phyloP scores from a whole-genome alignment of 2,113 vertebrate genomes.

The Prunella fulvescens region DNA sequence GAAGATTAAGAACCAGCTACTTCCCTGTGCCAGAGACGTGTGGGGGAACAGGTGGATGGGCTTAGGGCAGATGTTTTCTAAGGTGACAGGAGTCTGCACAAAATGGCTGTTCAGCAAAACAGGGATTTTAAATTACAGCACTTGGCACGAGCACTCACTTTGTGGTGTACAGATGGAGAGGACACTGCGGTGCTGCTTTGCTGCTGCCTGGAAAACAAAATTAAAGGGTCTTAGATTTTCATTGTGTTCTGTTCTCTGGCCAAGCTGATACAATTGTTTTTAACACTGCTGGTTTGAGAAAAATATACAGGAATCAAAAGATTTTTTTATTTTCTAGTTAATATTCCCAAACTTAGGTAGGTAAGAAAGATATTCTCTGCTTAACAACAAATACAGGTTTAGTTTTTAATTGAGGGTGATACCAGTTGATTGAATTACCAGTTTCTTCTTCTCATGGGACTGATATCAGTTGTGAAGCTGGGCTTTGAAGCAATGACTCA shows the following conservation, averaged over 20 bases:
- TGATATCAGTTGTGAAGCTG: background rate
- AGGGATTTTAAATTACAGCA: background rate
- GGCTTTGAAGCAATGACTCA: background rate
- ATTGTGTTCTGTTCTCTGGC: background rate
- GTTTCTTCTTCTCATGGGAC: background rate
- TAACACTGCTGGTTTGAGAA: background rate
- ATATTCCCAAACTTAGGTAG: background rate
- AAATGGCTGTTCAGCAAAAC: conserved; percentile 25
- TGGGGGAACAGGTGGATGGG: background rate
- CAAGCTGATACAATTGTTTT: background rate
- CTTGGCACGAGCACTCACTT: conserved; percentile 59
- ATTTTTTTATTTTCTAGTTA: background rate
- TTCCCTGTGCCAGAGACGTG: background rate
- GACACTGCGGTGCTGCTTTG: conserved; percentile 27
- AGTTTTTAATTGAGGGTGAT: background rate
- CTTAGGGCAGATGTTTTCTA: background rate
- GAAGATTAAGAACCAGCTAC: background rate
- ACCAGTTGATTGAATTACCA: background rate
- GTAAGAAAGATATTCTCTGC: background rate
- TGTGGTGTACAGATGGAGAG: conserved; percentile 56
- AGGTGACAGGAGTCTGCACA: conserved; percentile 16
- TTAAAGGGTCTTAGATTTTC: background rate
- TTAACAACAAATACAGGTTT: background rate
- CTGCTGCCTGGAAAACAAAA: conserved; percentile 65
- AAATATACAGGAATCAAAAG: background rate